Evolutionary conservation across 2,797 vertebrate species (phyloP), one percentile per base, ranked within the genome.

Genomic region (Macropus fuliginosus): DNA sequence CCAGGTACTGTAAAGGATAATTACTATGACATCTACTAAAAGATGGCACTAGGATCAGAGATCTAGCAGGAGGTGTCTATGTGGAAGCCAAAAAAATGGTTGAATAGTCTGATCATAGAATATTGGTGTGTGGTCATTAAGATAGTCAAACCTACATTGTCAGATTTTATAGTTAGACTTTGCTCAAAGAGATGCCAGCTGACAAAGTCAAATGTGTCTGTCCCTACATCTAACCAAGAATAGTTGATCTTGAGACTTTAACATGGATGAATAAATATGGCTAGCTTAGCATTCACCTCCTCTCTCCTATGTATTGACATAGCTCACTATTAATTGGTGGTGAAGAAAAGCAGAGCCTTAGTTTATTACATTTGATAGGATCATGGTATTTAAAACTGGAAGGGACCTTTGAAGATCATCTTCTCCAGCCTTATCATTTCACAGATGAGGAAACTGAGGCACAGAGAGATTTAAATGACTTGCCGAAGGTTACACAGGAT

Each of bases 121-220:
- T 87, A 40, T 94, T 95, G 74, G 56, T 52, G 54, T 55, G 81
- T 66, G n/a, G 18, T 91, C 55, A 31, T 62, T 92, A 40, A 81
- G 90, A 54, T 31, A 46, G 40, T 14, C 54, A 90, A 55, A 93
- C 74, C 21, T 87, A 50, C 9, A 8, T 24, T 46, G 40, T 46
- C 24, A 12, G 40, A 27, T 40, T 87, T 46, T n/a, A 46, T 46
- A 46, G 50, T 46, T 87, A 87, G 74, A 87, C 1, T 87, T 1
- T 2, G 21, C 21, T 46, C 40, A 87, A 87, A 87, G 9, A 4
- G 40, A 18, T 87, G 74, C 40, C 74, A 50, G 74, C 8, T 11
- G 40, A 81, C 40, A 46, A 87, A 87, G 8, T 87, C 66, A 46
- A 24, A 87, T 24, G 18, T 27, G 2, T 34, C 24, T 40, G 18